Base-by-base conservation (phyloP, 2,797 vertebrate genomes). In the Diplodus puntazzo region DNA sequence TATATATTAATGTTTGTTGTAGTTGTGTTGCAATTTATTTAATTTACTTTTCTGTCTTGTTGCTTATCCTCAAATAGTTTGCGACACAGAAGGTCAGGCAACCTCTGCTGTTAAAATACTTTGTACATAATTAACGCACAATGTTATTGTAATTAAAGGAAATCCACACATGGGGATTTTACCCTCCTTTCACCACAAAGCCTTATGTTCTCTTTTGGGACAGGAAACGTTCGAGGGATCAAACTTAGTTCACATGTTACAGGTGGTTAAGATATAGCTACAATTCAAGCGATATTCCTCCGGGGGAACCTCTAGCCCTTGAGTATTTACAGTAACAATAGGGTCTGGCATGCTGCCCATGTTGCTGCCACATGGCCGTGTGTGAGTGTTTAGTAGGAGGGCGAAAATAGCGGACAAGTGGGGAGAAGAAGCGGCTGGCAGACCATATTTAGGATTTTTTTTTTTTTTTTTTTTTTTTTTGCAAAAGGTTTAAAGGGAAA, bases 161-260 rank as follows among this genome's bases (percentile, higher is more conserved):
- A 89, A 84, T 85, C 73, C 86, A 89, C 78, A 73, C 80, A 73
- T 20, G 0, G 88, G 72, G 87, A 84, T 84, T 88, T 89, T 88
- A 86, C 74, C 78, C 80, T 83, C 60, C 69, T 86, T 85, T 88
- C 79, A 80, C 73, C 75, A 77, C 70, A 46, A 81, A 74, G 83
- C 62, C 77, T 79, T 63, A 74, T 79, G 85, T 87, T 89, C 79
- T 85, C 91, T 85, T 77, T 72, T 84, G 92, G 88, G 90, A 81
- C 80, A 86, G 88, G 90, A 91, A 90, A 88, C 69, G 82, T 84
- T 75, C 52, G 30, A 70, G 88, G 91, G 90, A 88, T 86, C 91
- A 92, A 90, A 89, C 88, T 89, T 85, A 91, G 92, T 91, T 93
- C 83, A 89, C 81, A 81, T 83, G 78, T 87, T 89, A 92, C 93